Evolutionary conservation across 2,888 invertebrate genomes (phyloP), one percentile per base, ranked within the genome.

Genomic region (Synanthedon myopaeformis): DNA sequence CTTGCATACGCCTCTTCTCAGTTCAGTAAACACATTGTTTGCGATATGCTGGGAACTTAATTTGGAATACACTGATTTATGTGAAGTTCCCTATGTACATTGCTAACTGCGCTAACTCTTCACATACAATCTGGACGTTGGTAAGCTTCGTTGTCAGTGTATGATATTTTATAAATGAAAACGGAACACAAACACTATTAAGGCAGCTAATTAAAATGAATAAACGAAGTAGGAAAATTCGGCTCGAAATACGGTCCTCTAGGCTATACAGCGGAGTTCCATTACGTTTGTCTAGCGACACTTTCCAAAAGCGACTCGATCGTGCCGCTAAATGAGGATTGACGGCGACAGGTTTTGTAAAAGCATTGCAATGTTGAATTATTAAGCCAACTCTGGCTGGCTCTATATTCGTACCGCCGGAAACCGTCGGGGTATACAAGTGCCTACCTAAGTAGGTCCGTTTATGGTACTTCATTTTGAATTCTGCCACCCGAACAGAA

Each of bases 281-380:
- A 85, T 82, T 81, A 82, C 72, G 72, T 78, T 80, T 79, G 78
- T 82, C 82, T 82, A 78, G 82, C 79, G 82, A 84, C 84, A 83
- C 78, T 85, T 82, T 74, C 74, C 70, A 69, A 77, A 79, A 82
- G 80, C 81, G 83, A 71, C 73, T 75, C 83, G 82, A 86, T 85
- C 79, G 83, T 67, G 71, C 64, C 61, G 74, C 79, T 74, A 87
- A 86, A 87, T 87, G 82, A 87, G 79, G 83, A 87, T 82, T 86
- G 86, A 86, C 86, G 84, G 61, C 73, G 85, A 87, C 86, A 87
- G 83, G 82, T 83, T 86, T 84, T 86, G 86, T 87, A 86, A 87
- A 86, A 87, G 86, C 86, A 87, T 87, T 86, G 86, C 86, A 83
- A 77, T 85, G 86, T 85, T 87, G 84, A 87, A 87, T 87, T 86